phyloP scores from a whole-genome alignment of 2,888 invertebrate genomes.

The Eilema griseolum region DNA sequence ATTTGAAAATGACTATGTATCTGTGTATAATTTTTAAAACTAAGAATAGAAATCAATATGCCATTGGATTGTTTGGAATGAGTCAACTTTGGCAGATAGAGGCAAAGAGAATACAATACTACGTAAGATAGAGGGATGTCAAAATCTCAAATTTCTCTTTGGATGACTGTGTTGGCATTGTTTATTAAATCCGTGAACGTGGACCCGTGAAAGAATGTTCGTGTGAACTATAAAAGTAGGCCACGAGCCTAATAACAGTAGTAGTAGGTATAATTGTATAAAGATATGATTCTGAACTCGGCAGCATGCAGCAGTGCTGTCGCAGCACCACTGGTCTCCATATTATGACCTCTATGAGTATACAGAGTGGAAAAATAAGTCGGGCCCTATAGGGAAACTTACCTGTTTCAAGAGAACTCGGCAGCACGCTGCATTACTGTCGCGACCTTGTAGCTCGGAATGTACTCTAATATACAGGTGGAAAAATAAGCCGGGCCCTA shows the following conservation, averaged over 20 bases:
- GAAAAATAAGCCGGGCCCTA: too few relatives aligned
- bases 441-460: too few relatives aligned
- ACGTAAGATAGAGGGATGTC: background rate
- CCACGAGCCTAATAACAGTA: background rate
- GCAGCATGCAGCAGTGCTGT: too few relatives aligned
- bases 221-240: background rate
- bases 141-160: background rate
- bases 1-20: background rate
- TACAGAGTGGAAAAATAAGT: too few relatives aligned
- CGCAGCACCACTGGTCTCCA: too few relatives aligned
- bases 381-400: too few relatives aligned
- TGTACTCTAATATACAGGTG: too few relatives aligned
- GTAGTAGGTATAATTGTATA: background rate
- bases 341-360: too few relatives aligned
- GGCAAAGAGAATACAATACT: too few relatives aligned
- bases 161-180: background rate
- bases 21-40: background rate
- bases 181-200: background rate
- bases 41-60: background rate
- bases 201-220: background rate
- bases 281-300: too few relatives aligned
- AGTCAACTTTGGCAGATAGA: constrained; percentile 9
- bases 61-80: background rate
- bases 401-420: too few relatives aligned
- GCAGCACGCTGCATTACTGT: too few relatives aligned